phyloP scores from a whole-genome alignment of 2,888 invertebrate genomes.

The Corythucha ciliata region DNA sequence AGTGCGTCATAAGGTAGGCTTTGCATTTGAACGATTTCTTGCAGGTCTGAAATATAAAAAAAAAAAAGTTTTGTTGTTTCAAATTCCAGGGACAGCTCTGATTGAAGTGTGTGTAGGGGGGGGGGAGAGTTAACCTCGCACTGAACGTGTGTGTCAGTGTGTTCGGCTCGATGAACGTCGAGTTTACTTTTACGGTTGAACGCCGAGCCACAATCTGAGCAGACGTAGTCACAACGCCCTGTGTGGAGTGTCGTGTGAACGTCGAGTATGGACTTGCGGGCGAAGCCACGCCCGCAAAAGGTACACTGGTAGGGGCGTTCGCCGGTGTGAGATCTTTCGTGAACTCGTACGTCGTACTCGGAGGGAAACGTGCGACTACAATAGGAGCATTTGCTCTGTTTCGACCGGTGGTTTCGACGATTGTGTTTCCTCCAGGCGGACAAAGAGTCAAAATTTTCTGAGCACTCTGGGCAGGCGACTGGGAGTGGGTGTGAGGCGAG shows the following conservation, averaged over 20 bases:
- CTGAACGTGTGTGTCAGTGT: constrained; percentile 22
- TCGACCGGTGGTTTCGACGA: constrained; percentile 22
- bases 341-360: constrained; percentile 29
- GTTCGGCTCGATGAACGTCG: constrained; percentile 30
- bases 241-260: constrained; percentile 32
- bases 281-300: constrained; percentile 30
- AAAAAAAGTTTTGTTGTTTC: too few relatives aligned
- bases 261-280: constrained; percentile 30
- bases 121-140: constrained; percentile 22
- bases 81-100: too few relatives aligned
- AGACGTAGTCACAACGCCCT: constrained; percentile 29
- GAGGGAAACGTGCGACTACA: constrained; percentile 28
- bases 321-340: constrained; percentile 30
- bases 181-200: constrained; percentile 32
- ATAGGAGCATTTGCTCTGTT: constrained; percentile 23
- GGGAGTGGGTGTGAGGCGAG: constrained; percentile 25
- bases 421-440: constrained; percentile 28
- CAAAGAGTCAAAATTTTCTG: constrained; percentile 24
- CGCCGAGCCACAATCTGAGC: constrained; percentile 27
- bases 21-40: constrained; percentile 31
- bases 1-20: constrained; percentile 29
- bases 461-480: constrained; percentile 22
- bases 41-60: constrained; percentile 26
- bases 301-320: constrained; percentile 30
- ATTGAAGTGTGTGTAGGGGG: too few relatives aligned